phyloP scores from a whole-genome alignment of 2,888 invertebrate species.

The Shargacucullia verbasci region DNA sequence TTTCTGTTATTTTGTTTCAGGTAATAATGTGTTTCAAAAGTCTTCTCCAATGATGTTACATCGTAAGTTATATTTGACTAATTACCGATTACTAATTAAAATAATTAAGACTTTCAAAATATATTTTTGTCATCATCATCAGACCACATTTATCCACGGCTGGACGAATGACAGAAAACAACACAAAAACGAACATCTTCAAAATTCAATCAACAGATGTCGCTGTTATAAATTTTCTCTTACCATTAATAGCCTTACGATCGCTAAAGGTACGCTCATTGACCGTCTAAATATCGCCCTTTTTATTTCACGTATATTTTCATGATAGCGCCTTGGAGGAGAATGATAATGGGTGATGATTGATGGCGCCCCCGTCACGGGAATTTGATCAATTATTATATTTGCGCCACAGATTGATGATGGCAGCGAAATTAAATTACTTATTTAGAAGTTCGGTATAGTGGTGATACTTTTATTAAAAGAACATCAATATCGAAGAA shows the following conservation, averaged over 20 bases:
- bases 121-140: too few species aligned
- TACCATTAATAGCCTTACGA: constrained; percentile 5
- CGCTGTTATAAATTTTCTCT: constrained; percentile 1
- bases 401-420: constrained; percentile 55
- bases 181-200: neutral
- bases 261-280: neutral
- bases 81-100: too few species aligned
- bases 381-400: constrained; percentile 53
- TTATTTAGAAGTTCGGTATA: constrained; percentile 28
- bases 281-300: constrained; percentile 1
- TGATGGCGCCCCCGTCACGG: constrained; percentile 39
- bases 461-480: too few species aligned
- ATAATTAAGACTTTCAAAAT: too few species aligned
- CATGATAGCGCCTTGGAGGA: constrained; percentile 7
- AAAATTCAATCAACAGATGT: constrained; percentile 9
- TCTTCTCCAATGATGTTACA: neutral
- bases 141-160: too few species aligned
- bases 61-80: constrained; percentile 20
- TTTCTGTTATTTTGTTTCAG: constrained; percentile 40
- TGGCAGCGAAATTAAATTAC: constrained; percentile 43
- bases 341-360: constrained; percentile 44
- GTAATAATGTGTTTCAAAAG: constrained; percentile 23
- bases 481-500: neutral
- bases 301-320: constrained; percentile 6
- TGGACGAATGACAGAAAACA: too few species aligned